Evolutionary conservation across 2,113 vertebrate genomes (phyloP).

Genomic region (Phalacrocorax aristotelis): DNA sequence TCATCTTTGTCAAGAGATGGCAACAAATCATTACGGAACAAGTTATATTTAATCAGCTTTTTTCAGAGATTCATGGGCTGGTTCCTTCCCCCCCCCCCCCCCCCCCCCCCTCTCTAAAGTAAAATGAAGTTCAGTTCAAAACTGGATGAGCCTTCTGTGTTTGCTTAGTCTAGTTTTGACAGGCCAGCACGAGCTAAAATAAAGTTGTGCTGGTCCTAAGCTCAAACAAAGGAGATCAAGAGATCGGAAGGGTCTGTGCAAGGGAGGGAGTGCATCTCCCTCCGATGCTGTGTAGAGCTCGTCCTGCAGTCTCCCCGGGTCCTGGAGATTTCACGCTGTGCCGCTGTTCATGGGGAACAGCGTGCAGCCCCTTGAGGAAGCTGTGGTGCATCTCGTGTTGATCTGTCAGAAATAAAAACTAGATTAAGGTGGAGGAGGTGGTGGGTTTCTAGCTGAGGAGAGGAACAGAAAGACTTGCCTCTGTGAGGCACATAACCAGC

Average conservation of each 20-base stretch:
- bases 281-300: rapidly evolving
- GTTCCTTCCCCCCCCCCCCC: no score
- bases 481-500: not conserved
- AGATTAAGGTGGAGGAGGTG: constrained; percentile 20
- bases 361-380: not conserved
- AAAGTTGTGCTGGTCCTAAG: not conserved
- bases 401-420: constrained; percentile 3
- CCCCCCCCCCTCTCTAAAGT: not conserved
- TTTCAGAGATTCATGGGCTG: not conserved
- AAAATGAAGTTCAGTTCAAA: constrained; percentile 43
- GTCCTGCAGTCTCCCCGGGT: rapidly evolving
- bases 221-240: not conserved
- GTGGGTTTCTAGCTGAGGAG: not conserved
- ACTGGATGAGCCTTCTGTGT: not conserved
- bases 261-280: not conserved
- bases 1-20: constrained; percentile 48
- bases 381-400: not conserved
- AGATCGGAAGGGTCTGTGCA: not conserved
- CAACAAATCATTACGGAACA: constrained; percentile 51
- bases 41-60: constrained; percentile 58
- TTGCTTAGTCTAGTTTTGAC: not conserved
- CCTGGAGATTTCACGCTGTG: not conserved
- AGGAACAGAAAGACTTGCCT: not conserved
- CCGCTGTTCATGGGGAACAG: not conserved
- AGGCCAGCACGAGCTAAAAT: not conserved